A percentile compares a stretch with the other conserved stretches of the same genome.
Conservation (phyloP, 30 jellyfish, hydroid and myxozoan genomes). For the Aurelia sp. region DNA sequence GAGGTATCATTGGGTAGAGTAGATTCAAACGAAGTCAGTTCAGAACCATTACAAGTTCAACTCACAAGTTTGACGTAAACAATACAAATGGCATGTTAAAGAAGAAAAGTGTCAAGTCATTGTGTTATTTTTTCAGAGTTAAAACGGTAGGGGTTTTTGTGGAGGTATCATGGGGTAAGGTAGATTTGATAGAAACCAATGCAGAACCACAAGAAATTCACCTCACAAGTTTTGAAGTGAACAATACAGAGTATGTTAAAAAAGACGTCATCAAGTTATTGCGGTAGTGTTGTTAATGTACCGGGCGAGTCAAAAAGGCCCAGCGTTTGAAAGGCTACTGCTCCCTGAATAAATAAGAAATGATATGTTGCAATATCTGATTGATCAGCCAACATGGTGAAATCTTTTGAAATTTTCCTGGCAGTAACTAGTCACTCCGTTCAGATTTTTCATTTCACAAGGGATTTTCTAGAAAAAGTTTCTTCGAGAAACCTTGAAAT, state of each 20-base stretch:
- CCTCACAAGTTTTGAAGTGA: conserved; percentile 57
- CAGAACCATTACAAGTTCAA: conserved; percentile 53
- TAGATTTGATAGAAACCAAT: conserved; percentile 24
- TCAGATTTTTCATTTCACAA: too few relatives aligned
- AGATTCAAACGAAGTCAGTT: conserved; percentile 25
- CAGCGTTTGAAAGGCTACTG: too few relatives aligned
- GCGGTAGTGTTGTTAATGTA: conserved; percentile 82
- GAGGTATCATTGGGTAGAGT: neutral
- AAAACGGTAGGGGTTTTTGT: conserved; percentile 75
- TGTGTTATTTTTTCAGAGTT: conserved; percentile 77
- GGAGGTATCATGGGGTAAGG: neutral
- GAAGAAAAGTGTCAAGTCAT: conserved; percentile 62
- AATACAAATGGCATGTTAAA: conserved; percentile 15
- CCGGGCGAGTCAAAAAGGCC: too few relatives aligned
- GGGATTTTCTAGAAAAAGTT: too few relatives aligned
- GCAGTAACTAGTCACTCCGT: too few relatives aligned
- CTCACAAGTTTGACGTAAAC: conserved; percentile 57
- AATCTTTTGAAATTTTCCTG: too few relatives aligned
- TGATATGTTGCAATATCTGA: too few relatives aligned
- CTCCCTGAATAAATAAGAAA: too few relatives aligned
- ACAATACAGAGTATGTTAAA: conserved; percentile 19
- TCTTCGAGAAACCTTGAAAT: too few relatives aligned
- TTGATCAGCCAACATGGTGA: too few relatives aligned
- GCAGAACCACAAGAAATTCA: conserved; percentile 59
- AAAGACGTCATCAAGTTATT: conserved; percentile 62